Base-by-base conservation (phyloP, 2,113 vertebrate species). In the Smithornis capensis region DNA sequence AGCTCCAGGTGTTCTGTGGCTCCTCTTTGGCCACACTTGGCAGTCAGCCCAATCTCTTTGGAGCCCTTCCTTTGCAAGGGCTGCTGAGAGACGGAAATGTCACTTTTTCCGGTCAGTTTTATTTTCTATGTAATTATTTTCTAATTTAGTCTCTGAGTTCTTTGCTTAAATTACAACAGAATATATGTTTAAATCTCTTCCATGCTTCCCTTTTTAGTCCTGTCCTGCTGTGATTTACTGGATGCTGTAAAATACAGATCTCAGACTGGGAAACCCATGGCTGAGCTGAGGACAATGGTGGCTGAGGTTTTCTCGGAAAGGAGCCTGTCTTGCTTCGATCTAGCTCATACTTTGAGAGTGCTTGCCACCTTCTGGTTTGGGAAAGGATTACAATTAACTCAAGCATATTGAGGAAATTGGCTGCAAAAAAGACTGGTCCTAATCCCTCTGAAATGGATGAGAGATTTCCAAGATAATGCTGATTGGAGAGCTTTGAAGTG, bases 351-450 rank as follows among this genome's bases (percentile, higher is more conserved):
- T 95, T 97, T 95, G 90, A 95, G 91, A 97, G 47, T 96, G 96
- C 92, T 97, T 94, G 96, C 96, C 96, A 96, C 95, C 96, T 97
- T 93, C 95, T 80, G 96, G 96, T 78, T 86, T 86, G 17, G 22
- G 81, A 70, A 70, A 94, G 96, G 96, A 95, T 80, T 83, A 88
- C 95, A 95, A 19, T 25, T 80, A 64, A 52, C 23, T 70, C 19
- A 2, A 64, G 63, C 29, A 31, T 8, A 11, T 6, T 70, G 50
- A 56, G 38, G 45, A 74, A 94, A 71, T 49, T 4, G 10, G 24
- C 64, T 42, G 65, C 63, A 81, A 84, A 86, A 89, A 71, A 47
- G 12, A n/a, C 79, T 50, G 38, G 28, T 88, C 73, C 27, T 81
- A 80, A 81, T 81, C 47, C 27, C 19, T 11, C 8, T 63, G 44